Percentiles rank a stretch among this genome's conserved stretches.
These are phyloP conservation scores for Chaetogeoica ovagalla DNA, from an alignment of 2,888 invertebrate genomes.

Conservation along the genomic window DNA sequence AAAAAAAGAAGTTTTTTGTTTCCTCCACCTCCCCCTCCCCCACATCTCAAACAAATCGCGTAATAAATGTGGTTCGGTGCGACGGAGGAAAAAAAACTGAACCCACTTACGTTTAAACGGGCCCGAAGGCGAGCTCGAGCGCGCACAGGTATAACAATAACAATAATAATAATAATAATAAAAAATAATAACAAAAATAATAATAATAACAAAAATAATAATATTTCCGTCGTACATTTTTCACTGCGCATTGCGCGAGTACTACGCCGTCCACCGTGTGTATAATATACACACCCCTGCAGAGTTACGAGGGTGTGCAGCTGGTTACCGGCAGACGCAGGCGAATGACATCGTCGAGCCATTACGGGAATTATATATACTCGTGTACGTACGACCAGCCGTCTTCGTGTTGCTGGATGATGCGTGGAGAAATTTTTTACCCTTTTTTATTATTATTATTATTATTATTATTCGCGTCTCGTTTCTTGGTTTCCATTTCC, in stretches of 20 bases:
- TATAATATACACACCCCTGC: not conserved
- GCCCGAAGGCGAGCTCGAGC: slow-evolving; percentile 17
- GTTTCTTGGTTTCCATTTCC: no score
- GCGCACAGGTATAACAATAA: slow-evolving; percentile 11
- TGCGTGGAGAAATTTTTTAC: no score
- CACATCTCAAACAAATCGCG: slow-evolving; percentile 22
- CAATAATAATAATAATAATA: not conserved
- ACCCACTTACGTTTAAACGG: slow-evolving; percentile 49
- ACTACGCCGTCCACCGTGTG: not conserved
- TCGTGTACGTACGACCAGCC: no score
- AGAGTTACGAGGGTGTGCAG: slow-evolving; percentile 47
- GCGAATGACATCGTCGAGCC: slow-evolving; percentile 23
- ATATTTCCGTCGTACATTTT: slow-evolving; percentile 34
- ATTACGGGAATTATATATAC: slow-evolving; percentile 40
- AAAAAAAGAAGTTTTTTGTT: not conserved
- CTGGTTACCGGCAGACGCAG: slow-evolving; percentile 34
- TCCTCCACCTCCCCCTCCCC: not conserved
- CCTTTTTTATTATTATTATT: no score
- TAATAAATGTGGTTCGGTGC: not conserved
- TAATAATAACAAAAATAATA: not conserved
- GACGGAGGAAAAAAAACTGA: slow-evolving; percentile 27
- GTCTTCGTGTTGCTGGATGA: not conserved
- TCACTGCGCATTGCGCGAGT: not conserved
- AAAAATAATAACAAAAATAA: no score
- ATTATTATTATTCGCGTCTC: no score